These are phyloP conservation scores for Edolisoma coerulescens DNA, from an alignment of 2,113 vertebrate genomes.

Conservation along the genomic window DNA sequence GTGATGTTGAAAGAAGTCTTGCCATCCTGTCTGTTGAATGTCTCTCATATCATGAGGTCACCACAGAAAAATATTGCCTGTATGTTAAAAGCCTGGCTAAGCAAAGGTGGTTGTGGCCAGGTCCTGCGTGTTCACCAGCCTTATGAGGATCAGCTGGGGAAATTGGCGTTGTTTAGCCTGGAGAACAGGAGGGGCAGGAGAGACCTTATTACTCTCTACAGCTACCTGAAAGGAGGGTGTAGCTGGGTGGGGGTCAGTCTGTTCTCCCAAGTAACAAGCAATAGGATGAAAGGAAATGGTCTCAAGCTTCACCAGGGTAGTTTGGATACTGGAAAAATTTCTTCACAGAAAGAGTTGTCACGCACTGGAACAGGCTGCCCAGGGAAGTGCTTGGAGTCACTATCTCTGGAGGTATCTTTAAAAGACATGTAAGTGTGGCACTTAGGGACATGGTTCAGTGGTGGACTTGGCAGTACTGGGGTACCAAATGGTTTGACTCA, in stretches of 20 bases:
- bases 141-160: neutral
- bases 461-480: neutral
- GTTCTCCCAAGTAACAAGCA: neutral
- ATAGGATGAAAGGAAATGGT: neutral
- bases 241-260: accelerated
- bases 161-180: neutral
- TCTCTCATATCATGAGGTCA: neutral
- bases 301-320: neutral
- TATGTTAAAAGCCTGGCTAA: neutral
- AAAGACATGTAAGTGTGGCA: accelerated
- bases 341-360: neutral
- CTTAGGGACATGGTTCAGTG: neutral
- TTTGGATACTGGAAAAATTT: neutral
- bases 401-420: neutral
- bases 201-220: neutral
- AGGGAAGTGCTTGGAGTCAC: neutral
- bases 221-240: neutral
- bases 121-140: neutral
- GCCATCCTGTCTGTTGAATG: accelerated
- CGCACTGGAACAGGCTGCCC: neutral
- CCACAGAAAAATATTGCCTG: neutral
- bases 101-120: neutral
- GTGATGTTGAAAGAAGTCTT: neutral
- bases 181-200: neutral
- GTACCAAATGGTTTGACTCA: neutral